phyloP scores from a whole-genome alignment of 2,888 invertebrate species.

The Lochmaea capreae region DNA sequence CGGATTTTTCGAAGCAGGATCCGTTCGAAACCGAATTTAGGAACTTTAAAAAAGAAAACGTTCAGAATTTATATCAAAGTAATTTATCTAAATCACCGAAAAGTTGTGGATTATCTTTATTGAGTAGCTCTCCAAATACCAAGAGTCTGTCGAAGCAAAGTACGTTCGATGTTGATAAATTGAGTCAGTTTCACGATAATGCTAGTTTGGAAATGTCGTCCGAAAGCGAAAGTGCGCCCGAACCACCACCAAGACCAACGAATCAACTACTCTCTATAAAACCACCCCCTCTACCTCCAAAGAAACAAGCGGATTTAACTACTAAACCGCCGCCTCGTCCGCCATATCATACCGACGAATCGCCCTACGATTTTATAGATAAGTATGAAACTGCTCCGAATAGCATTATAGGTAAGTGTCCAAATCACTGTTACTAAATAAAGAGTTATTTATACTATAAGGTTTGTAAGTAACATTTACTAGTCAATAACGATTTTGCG shows the following conservation, averaged over 20 bases:
- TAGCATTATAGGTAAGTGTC: slow-evolving; percentile 51
- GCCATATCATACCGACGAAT: slow-evolving; percentile 68
- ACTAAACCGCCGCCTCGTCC: slow-evolving; percentile 76
- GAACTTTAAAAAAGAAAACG: slow-evolving; percentile 44
- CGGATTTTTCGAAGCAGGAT: slow-evolving; percentile 70
- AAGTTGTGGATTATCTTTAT: slow-evolving; percentile 47
- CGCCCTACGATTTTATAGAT: slow-evolving; percentile 70
- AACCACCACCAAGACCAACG: slow-evolving; percentile 77
- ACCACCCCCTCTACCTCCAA: slow-evolving; percentile 80
- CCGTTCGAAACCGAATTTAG: slow-evolving; percentile 70
- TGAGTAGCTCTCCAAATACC: slow-evolving; percentile 56
- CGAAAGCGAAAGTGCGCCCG: slow-evolving; percentile 68
- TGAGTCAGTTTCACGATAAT: slow-evolving; percentile 58
- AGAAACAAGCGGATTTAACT: slow-evolving; percentile 72
- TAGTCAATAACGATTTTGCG: too few species aligned
- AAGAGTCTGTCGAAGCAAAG: slow-evolving; percentile 56
- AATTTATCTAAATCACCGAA: slow-evolving; percentile 56
- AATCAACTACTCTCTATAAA: slow-evolving; percentile 72
- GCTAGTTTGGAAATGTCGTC: slow-evolving; percentile 62
- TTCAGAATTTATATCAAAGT: slow-evolving; percentile 33
- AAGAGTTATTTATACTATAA: too few species aligned
- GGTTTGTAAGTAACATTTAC: too few species aligned
- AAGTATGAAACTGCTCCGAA: slow-evolving; percentile 63
- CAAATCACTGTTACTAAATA: background rate
- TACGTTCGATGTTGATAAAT: slow-evolving; percentile 58